A percentile compares a stretch with the other conserved stretches of the same genome.
These are phyloP conservation scores for Meteorus sp. DNA, from an alignment of 1,140 invertebrate genomes.

Conservation along the genomic window DNA sequence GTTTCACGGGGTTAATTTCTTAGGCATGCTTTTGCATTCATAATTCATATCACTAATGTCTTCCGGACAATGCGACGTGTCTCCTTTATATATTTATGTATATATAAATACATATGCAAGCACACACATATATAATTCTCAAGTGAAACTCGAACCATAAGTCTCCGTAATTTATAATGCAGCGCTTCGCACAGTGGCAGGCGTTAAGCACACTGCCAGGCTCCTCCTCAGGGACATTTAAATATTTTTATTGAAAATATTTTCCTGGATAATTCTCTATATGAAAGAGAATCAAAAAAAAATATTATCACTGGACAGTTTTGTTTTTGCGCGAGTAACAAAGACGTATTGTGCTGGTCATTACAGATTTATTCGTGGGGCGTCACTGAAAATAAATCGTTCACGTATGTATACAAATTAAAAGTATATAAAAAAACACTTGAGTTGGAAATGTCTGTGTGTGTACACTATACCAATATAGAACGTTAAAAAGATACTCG, in stretches of 20 bases:
- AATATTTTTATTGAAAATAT: conserved; percentile 2
- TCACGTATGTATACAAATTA: neutral
- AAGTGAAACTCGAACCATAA: too few relatives aligned
- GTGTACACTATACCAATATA: neutral
- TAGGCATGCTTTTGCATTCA: too few relatives aligned
- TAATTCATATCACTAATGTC: neutral
- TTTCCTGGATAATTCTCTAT: neutral
- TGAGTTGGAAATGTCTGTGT: too few relatives aligned
- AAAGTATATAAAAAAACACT: neutral
- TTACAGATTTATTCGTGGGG: neutral
- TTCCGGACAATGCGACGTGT: conserved; percentile 16
- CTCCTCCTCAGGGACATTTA: too few relatives aligned
- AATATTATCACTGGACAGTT: neutral
- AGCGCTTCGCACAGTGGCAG: too few relatives aligned
- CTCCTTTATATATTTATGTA: too few relatives aligned
- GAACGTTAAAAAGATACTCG: neutral
- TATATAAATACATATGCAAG: too few relatives aligned
- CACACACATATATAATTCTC: too few relatives aligned
- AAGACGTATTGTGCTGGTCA: neutral
- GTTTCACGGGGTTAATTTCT: too few relatives aligned
- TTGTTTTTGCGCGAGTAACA: neutral
- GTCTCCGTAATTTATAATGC: too few relatives aligned
- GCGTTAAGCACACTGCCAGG: too few relatives aligned
- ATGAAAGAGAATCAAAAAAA: neutral
- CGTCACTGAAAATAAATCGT: neutral